Evolutionary conservation across 1,140 invertebrate genomes (phyloP).

Genomic region (Lepidostoma basale): DNA sequence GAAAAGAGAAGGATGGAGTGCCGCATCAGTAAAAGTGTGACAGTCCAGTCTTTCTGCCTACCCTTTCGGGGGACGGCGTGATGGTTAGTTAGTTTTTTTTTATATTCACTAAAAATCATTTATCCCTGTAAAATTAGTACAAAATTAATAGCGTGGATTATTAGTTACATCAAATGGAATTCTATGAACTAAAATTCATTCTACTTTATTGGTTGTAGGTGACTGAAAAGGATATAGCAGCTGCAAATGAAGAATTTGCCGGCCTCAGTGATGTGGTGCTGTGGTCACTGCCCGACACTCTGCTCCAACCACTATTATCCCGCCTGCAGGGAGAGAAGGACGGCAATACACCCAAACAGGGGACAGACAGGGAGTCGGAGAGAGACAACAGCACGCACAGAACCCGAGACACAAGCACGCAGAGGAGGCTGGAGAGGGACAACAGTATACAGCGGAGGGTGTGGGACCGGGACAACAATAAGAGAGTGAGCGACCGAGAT

Average conservation of each 20-base stretch:
- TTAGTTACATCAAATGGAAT: no score
- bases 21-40: no score
- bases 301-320: slow-evolving; percentile 74
- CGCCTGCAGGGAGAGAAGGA: slow-evolving; percentile 59
- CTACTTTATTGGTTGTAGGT: slow-evolving; percentile 62
- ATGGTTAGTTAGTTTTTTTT: no score
- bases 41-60: no score
- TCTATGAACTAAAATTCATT: neutral
- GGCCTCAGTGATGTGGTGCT: slow-evolving; percentile 78
- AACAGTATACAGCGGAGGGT: slow-evolving; percentile 47
- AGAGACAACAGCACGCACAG: slow-evolving; percentile 37
- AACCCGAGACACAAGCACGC: neutral
- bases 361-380: slow-evolving; percentile 26
- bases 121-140: neutral
- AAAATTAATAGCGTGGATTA: no score
- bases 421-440: slow-evolving; percentile 5
- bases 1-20: no score
- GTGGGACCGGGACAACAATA: slow-evolving; percentile 49
- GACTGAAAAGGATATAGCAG: slow-evolving; percentile 69
- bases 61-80: no score
- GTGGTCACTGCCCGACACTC: slow-evolving; percentile 75
- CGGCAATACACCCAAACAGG: slow-evolving; percentile 16
- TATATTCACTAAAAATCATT: no score
- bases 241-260: slow-evolving; percentile 71
- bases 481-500: slow-evolving; percentile 53